phyloP scores from a whole-genome alignment of 2,113 vertebrate species.

The Callocephalon fimbriatum region DNA sequence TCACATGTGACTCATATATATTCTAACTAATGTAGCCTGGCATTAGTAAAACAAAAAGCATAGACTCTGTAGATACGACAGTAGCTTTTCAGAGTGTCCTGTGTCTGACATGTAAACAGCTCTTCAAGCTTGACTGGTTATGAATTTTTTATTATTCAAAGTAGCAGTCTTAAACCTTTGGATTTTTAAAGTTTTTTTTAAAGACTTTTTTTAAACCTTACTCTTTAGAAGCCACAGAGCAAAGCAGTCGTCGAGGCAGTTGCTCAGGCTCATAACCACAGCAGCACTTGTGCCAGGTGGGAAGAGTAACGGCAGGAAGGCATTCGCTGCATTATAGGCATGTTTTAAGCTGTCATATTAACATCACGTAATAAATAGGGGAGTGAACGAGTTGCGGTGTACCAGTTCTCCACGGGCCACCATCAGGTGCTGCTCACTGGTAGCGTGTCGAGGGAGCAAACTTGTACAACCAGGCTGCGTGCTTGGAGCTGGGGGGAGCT shows the following conservation, averaged over 20 bases:
- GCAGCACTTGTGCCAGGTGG: neutral
- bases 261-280: fast-evolving
- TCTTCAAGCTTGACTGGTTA: neutral
- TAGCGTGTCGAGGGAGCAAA: fast-evolving
- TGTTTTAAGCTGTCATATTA: neutral
- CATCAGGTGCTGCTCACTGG: neutral
- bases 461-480: fast-evolving
- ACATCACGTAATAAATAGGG: neutral
- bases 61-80: neutral
- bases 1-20: neutral
- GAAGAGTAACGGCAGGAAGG: neutral
- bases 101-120: neutral
- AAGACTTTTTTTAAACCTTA: neutral
- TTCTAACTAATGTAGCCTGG: neutral
- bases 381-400: fast-evolving
- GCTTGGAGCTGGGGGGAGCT: neutral
- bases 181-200: neutral
- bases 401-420: neutral
- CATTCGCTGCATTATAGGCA: fast-evolving
- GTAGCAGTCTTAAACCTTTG: neutral
- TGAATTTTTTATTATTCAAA: neutral
- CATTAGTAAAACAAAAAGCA: neutral
- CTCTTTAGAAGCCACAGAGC: neutral
- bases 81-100: neutral
- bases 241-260: neutral